Conservation (phyloP, 2,888 invertebrate species). For the Mystacides longicornis region DNA sequence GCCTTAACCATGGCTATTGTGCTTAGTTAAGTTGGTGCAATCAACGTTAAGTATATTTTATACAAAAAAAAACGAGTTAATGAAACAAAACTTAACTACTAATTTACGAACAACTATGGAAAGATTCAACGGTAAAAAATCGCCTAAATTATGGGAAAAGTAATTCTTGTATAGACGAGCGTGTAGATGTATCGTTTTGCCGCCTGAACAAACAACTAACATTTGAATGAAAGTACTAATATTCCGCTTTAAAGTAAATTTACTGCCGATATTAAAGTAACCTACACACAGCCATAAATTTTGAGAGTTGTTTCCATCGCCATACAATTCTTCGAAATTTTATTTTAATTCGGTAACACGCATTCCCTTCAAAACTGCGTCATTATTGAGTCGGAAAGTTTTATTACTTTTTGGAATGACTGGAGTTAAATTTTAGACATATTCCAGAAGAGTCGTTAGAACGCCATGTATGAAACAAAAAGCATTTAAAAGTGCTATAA, state of each 20-base stretch:
- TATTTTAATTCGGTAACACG: not conserved
- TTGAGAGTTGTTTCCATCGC: not conserved
- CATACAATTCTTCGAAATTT: not conserved
- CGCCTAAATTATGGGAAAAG: too few species aligned
- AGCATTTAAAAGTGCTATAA: not conserved
- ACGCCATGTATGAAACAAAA: not conserved
- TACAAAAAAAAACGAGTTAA: too few species aligned
- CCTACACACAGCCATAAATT: not conserved
- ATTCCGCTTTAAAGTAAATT: not conserved
- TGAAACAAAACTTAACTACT: too few species aligned
- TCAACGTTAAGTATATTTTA: too few species aligned
- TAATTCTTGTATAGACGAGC: too few species aligned
- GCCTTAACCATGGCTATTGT: too few species aligned
- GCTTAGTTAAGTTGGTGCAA: too few species aligned
- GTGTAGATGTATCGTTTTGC: too few species aligned
- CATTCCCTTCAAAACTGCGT: not conserved
- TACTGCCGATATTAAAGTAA: not conserved
- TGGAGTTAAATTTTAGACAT: not conserved
- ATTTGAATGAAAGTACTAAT: too few species aligned
- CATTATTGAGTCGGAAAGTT: not conserved
- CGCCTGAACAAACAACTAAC: too few species aligned
- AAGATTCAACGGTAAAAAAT: too few species aligned
- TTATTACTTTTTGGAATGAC: not conserved
- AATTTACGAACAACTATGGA: too few species aligned
- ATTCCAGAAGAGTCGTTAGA: not conserved